These are phyloP conservation scores for Trachops cirrhosus DNA, from an alignment of 2,797 vertebrate genomes.

Conservation along the genomic window DNA sequence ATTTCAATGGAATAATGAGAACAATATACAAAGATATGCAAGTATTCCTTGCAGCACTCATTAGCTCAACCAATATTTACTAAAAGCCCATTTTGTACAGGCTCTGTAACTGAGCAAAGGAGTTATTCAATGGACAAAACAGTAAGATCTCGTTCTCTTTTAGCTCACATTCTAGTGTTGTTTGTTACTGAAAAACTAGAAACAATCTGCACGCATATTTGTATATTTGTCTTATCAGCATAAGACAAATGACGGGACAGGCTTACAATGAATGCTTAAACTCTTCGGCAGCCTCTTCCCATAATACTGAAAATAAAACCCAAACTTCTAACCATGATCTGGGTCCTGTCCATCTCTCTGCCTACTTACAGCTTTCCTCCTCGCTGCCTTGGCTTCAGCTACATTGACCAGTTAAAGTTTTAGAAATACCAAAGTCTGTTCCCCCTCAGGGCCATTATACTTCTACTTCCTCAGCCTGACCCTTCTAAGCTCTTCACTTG, in stretches of 20 bases:
- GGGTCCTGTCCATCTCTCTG: not conserved
- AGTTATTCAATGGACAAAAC: not conserved
- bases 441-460: not conserved
- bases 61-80: not conserved
- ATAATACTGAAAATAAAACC: not conserved
- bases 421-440: not conserved
- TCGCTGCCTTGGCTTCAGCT: not conserved
- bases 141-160: not conserved
- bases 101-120: not conserved
- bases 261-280: not conserved
- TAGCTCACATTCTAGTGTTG: not conserved
- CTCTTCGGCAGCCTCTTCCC: not conserved
- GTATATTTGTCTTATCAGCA: not conserved
- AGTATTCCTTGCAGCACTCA: not conserved
- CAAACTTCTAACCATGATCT: not conserved
- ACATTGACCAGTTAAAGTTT: not conserved
- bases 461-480: not conserved
- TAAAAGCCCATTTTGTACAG: not conserved
- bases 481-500: not conserved
- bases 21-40: not conserved
- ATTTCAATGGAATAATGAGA: slow-evolving; percentile 16
- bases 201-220: not conserved
- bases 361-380: not conserved
- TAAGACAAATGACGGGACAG: not conserved
- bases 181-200: not conserved